Conservation (phyloP, 2,888 invertebrate species). For the Allophyes oxyacanthae region DNA sequence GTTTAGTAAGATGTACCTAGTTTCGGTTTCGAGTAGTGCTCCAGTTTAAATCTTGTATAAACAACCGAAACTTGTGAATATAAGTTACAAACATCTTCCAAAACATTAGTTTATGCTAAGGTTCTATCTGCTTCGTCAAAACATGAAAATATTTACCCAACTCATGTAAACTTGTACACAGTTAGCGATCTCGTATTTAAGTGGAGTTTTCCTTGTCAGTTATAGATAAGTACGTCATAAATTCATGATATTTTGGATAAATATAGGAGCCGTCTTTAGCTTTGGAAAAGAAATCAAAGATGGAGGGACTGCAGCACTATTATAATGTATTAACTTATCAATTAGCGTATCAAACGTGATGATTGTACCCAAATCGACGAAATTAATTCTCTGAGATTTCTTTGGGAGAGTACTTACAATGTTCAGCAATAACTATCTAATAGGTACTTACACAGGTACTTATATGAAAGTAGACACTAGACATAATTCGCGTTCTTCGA, state of each 20-base stretch:
- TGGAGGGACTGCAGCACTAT: too few species aligned
- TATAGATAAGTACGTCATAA: constrained; percentile 11
- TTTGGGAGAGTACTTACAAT: too few species aligned
- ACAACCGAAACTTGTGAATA: not conserved
- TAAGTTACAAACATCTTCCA: constrained; percentile 14
- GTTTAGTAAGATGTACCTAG: too few species aligned
- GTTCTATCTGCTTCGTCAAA: constrained; percentile 22
- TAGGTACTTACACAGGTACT: too few species aligned
- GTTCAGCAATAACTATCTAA: too few species aligned
- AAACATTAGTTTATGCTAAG: constrained; percentile 26
- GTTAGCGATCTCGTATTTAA: constrained; percentile 34
- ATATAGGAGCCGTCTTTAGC: constrained; percentile 1
- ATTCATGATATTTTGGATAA: constrained; percentile 11
- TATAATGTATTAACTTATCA: too few species aligned
- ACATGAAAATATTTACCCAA: constrained; percentile 46
- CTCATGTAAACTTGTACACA: constrained; percentile 22
- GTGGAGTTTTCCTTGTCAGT: constrained; percentile 26
- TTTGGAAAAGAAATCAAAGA: too few species aligned
- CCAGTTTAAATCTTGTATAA: not conserved
- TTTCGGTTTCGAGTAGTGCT: not conserved
- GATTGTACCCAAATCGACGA: too few species aligned
- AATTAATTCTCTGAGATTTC: too few species aligned
- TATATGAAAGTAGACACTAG: too few species aligned
- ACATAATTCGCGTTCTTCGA: too few species aligned
- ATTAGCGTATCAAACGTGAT: too few species aligned